Evolutionary conservation across 2,113 vertebrate species (phyloP).

Genomic region (Chiloscyllium plagiosum): DNA sequence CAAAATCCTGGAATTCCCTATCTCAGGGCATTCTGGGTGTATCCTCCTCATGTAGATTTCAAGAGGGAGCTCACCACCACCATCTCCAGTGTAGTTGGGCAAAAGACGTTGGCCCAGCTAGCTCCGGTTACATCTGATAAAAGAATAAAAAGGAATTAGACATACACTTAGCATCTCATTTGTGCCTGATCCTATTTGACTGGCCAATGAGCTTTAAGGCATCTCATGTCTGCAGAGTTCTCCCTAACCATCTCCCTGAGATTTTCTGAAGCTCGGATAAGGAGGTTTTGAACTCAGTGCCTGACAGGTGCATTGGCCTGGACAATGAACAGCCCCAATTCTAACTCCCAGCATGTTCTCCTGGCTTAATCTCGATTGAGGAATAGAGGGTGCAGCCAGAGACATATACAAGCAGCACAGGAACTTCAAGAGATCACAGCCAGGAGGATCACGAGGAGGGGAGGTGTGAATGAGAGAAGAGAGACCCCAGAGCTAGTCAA

Average conservation of each 20-base stretch:
- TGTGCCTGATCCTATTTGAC: neutral
- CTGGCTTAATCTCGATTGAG: slow-evolving; percentile 44
- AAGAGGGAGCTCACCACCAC: too few species aligned
- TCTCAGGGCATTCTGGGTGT: too few species aligned
- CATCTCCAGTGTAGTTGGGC: too few species aligned
- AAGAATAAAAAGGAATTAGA: neutral
- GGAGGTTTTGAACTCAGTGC: slow-evolving; percentile 48
- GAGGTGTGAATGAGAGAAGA: neutral
- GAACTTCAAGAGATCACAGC: slow-evolving; percentile 44
- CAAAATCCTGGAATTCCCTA: too few species aligned
- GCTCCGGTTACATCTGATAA: too few species aligned
- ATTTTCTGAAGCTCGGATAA: neutral
- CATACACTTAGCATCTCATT: neutral
- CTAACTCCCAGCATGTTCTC: slow-evolving; percentile 56
- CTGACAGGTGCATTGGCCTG: slow-evolving; percentile 51
- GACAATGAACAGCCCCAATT: slow-evolving; percentile 55
- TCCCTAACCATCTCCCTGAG: neutral
- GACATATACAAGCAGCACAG: slow-evolving; percentile 45
- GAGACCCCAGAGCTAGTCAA: neutral
- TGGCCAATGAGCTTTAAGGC: neutral
- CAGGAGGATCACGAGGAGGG: neutral
- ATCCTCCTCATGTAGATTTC: too few species aligned
- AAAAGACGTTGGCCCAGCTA: too few species aligned
- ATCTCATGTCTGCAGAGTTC: too few species aligned
- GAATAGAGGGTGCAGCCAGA: slow-evolving; percentile 52